These are phyloP conservation scores for Sphenopsis melanotis DNA, from an alignment of 2,797 vertebrate species.

Conservation along the genomic window DNA sequence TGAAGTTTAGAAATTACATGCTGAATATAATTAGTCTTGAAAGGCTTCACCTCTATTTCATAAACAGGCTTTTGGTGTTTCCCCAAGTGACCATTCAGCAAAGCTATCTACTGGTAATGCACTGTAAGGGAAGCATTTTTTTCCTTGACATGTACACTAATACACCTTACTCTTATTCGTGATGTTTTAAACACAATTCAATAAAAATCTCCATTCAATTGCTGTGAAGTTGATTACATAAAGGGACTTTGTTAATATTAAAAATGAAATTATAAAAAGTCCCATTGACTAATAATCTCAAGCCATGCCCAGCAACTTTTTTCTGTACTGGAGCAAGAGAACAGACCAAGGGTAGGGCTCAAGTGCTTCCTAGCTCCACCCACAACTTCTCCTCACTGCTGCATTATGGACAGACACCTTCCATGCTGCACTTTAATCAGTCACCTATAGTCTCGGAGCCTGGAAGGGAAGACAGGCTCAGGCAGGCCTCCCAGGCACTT, in stretches of 20 bases:
- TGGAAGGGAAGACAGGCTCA: not conserved
- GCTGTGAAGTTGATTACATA: not conserved
- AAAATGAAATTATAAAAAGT: not conserved
- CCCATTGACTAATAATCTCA: not conserved
- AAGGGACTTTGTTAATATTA: not conserved
- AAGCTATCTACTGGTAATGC: slow-evolving; percentile 72
- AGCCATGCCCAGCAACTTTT: not conserved
- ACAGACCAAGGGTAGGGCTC: not conserved
- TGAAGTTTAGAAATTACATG: slow-evolving; percentile 87
- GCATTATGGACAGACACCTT: not conserved
- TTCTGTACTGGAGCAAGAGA: not conserved
- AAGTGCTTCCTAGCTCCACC: not conserved
- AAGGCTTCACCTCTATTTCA: slow-evolving; percentile 78
- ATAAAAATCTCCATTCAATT: not conserved
- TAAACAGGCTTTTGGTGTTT: slow-evolving; percentile 74
- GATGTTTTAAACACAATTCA: not conserved
- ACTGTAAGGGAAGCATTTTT: slow-evolving; percentile 77
- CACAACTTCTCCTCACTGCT: not conserved
- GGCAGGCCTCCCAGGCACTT: not conserved
- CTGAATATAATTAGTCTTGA: slow-evolving; percentile 82
- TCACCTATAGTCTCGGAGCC: not conserved
- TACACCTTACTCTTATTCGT: not conserved
- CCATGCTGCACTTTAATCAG: not conserved
- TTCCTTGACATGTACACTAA: slow-evolving; percentile 71
- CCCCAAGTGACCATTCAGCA: slow-evolving; percentile 77